These are phyloP conservation scores for Epinotia nisella DNA, from an alignment of 2,888 invertebrate species.

Conservation along the genomic window DNA sequence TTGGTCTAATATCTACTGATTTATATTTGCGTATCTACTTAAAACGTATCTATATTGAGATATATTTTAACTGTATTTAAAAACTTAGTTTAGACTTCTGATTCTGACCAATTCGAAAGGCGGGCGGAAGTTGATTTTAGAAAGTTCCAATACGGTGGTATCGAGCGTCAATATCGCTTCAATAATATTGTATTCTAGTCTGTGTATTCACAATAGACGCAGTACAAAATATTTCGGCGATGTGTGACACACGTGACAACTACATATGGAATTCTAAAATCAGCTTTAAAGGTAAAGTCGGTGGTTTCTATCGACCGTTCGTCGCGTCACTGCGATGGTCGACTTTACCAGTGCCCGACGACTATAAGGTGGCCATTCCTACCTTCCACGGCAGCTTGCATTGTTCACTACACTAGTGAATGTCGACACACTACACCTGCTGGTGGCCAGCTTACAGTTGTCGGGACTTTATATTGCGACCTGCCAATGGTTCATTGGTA, in stretches of 20 bases:
- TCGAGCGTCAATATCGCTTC: constrained; percentile 9
- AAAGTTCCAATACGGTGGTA: constrained; percentile 14
- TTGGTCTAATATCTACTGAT: constrained; percentile 18
- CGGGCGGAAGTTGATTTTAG: constrained; percentile 17
- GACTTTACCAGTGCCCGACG: constrained; percentile 18
- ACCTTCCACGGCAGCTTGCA: constrained; percentile 39
- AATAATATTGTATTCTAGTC: neutral
- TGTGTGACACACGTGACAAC: neutral
- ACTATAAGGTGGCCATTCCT: constrained; percentile 37
- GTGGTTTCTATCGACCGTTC: constrained; percentile 26
- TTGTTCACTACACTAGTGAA: constrained; percentile 37
- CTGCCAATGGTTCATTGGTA: constrained; percentile 70
- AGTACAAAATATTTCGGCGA: constrained; percentile 18
- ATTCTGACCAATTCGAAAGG: constrained; percentile 23
- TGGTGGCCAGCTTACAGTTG: constrained; percentile 28
- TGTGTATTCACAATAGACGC: neutral
- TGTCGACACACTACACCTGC: constrained; percentile 40
- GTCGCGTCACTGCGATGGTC: constrained; percentile 1
- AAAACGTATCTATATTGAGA: neutral
- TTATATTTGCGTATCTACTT: neutral
- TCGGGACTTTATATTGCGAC: constrained; percentile 52
- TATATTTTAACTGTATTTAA: neutral
- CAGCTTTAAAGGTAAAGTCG: constrained; percentile 38
- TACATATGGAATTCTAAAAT: constrained; percentile 28
- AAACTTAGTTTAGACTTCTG: too few relatives aligned